Percentiles rank a stretch among this genome's conserved stretches.
Conservation (phyloP, 35 echinoderm and acorn worm species). For the Lytechinus pictus region DNA sequence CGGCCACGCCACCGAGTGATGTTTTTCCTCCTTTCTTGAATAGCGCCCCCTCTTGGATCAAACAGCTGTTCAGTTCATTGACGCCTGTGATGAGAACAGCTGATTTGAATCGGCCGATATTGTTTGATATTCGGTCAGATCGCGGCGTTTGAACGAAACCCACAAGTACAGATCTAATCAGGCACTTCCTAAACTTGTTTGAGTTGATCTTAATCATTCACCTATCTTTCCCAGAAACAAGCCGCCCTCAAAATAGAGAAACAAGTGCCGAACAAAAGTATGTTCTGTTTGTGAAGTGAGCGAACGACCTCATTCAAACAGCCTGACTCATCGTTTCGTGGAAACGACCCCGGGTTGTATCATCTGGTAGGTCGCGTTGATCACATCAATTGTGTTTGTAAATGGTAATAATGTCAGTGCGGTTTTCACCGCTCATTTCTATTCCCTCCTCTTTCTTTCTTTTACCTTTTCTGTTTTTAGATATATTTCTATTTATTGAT, state of each 20-base stretch:
- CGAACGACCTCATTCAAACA: background rate
- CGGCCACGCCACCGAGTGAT: background rate
- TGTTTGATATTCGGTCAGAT: background rate
- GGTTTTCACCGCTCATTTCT: background rate
- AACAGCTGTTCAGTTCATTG: background rate
- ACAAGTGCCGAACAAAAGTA: background rate
- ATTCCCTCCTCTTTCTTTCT: no score
- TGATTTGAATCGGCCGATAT: background rate
- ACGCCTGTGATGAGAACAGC: background rate
- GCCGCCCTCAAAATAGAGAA: background rate
- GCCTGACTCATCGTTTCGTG: background rate
- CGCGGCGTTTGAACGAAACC: background rate
- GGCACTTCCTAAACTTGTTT: background rate
- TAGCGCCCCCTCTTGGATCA: background rate
- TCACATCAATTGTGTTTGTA: background rate
- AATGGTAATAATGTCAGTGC: background rate
- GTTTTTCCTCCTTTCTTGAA: background rate
- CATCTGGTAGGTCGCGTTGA: background rate
- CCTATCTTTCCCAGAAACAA: background rate
- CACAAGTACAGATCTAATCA: background rate
- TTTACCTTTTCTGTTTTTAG: no score
- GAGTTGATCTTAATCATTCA: conserved; percentile 4
- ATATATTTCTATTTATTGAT: no score
- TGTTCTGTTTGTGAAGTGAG: background rate
- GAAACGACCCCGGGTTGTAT: background rate